Conservation (phyloP, 2,113 vertebrate species). For the Lepisosteus oculatus region DNA sequence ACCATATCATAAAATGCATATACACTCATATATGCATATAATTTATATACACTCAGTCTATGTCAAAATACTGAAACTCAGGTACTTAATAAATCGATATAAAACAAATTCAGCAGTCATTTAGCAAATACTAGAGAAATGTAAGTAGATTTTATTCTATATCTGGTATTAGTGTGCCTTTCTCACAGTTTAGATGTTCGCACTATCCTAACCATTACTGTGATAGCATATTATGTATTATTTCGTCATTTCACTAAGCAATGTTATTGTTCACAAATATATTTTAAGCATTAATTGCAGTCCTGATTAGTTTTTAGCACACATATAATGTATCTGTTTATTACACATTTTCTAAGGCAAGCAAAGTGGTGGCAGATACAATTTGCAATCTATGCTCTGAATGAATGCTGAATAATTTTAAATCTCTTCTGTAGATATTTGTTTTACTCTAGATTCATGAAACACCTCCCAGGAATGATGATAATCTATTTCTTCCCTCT, state of each 20-base stretch:
- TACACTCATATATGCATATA: too few relatives aligned
- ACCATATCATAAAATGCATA: too few relatives aligned
- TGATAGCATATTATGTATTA: too few relatives aligned
- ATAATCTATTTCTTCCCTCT: constrained; percentile 78
- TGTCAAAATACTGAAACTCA: too few relatives aligned
- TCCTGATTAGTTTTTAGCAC: background rate
- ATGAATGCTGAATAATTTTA: constrained; percentile 48
- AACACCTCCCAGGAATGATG: constrained; percentile 67
- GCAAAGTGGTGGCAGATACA: background rate
- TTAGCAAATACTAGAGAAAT: too few relatives aligned
- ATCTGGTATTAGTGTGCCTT: too few relatives aligned
- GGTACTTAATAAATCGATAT: too few relatives aligned
- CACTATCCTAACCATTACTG: too few relatives aligned
- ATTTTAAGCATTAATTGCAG: background rate
- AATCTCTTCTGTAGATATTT: constrained; percentile 40
- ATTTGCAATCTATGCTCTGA: constrained; percentile 27
- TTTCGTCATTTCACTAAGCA: background rate
- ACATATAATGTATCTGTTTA: background rate
- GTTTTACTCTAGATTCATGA: constrained; percentile 42
- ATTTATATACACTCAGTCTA: too few relatives aligned
- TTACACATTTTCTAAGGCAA: background rate
- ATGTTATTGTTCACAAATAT: background rate
- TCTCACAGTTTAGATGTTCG: too few relatives aligned
- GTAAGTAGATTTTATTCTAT: too few relatives aligned
- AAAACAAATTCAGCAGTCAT: too few relatives aligned